Conservation (phyloP, 2,797 vertebrate species). For the Coregonus ussuriensis region DNA sequence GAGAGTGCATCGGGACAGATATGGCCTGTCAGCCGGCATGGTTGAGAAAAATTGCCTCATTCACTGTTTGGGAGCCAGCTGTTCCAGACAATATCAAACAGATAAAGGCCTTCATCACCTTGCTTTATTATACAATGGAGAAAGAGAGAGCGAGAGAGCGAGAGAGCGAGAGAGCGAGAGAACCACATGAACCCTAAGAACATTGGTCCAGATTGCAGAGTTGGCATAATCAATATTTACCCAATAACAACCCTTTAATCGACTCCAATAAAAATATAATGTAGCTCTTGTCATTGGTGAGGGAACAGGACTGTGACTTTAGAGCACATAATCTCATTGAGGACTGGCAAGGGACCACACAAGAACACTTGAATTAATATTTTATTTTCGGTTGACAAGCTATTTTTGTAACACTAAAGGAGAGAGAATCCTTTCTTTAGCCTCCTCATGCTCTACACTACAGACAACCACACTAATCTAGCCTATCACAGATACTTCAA, state of each 20-base stretch:
- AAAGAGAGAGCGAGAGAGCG: not conserved
- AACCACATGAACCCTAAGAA: not conserved
- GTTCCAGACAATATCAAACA: not conserved
- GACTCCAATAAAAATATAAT: not conserved
- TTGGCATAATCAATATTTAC: not conserved
- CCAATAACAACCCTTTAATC: not conserved
- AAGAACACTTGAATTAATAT: slow-evolving; percentile 5
- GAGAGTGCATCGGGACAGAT: not conserved
- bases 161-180: not conserved
- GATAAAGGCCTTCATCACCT: not conserved
- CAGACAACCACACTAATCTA: slow-evolving; percentile 38
- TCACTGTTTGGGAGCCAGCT: slow-evolving; percentile 2
- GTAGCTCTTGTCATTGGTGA: not conserved
- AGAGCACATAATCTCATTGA: not conserved
- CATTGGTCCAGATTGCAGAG: not conserved
- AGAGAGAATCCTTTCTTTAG: slow-evolving; percentile 6
- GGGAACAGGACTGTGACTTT: not conserved
- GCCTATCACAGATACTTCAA: slow-evolving; percentile 33
- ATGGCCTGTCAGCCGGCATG: not conserved
- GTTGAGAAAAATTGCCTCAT: slow-evolving; percentile 3
- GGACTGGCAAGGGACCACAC: not conserved
- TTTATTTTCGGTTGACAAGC: slow-evolving; percentile 15
- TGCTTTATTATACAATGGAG: not conserved
- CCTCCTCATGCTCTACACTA: not conserved
- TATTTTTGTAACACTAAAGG: not conserved